Percentiles rank a stretch among this genome's conserved stretches.
Conservation (phyloP, 2,888 invertebrate species). For the Eilema depressum region DNA sequence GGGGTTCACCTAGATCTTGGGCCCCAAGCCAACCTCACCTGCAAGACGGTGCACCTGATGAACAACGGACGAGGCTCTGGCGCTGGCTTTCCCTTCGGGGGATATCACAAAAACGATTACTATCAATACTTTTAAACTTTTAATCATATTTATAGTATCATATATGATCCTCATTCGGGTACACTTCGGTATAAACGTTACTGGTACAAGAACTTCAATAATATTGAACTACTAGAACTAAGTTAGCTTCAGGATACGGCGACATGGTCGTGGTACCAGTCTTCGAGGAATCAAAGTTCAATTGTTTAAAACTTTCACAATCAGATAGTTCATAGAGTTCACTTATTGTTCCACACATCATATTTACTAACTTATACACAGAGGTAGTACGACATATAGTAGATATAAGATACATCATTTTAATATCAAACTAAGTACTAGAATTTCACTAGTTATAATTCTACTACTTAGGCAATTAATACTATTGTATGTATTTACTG, state of each 20-base stretch:
- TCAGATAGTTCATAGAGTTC: slow-evolving; percentile 10
- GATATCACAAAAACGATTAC: background rate
- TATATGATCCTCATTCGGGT: background rate
- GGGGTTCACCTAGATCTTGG: no score
- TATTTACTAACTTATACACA: background rate
- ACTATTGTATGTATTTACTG: no score
- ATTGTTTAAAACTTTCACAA: slow-evolving; percentile 21
- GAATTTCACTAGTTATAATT: background rate
- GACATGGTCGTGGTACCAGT: background rate
- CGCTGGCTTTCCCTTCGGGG: no score
- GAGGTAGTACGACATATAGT: background rate
- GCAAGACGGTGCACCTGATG: no score
- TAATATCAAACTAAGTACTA: background rate
- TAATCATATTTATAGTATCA: background rate
- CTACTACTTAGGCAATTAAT: background rate
- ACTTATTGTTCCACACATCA: slow-evolving; percentile 9
- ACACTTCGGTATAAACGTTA: background rate
- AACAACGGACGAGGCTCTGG: no score
- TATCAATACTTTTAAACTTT: background rate
- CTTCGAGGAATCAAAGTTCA: slow-evolving; percentile 13
- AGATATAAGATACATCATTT: background rate
- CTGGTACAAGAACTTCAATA: background rate
- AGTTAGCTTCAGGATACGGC: background rate
- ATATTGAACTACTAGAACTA: background rate
- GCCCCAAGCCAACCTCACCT: no score